These are phyloP conservation scores for Centroberyx gerrardi DNA, from an alignment of 2,797 vertebrate species.

Conservation along the genomic window DNA sequence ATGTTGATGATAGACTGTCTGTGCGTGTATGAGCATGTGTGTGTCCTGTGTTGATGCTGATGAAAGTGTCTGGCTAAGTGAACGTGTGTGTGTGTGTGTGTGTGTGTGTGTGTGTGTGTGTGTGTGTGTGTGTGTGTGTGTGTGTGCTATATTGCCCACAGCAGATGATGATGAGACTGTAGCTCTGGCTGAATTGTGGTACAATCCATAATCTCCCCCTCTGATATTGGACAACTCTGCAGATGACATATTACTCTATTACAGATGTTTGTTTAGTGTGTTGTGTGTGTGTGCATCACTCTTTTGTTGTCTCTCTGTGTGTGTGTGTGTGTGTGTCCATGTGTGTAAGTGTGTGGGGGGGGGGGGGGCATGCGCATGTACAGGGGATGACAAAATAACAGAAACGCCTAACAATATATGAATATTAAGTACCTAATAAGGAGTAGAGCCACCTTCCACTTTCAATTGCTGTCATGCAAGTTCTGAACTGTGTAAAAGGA, in stretches of 20 bases:
- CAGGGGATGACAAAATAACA: not conserved
- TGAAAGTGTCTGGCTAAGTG: not conserved
- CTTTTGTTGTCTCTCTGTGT: not conserved
- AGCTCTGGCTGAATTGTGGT: conserved; percentile 19
- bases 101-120: conserved; percentile 13
- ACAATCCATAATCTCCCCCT: conserved; percentile 6
- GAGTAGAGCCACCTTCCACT: too few species aligned
- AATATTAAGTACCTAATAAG: too few species aligned
- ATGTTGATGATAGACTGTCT: conserved; percentile 37
- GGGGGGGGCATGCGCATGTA: not conserved
- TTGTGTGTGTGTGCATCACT: not conserved
- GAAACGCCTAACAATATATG: not conserved
- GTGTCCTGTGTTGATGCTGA: not conserved
- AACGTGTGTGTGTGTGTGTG: conserved; percentile 6
- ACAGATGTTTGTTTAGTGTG: conserved; percentile 2
- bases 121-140: not conserved
- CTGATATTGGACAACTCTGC: conserved; percentile 8
- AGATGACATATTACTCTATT: conserved; percentile 22
- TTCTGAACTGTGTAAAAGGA: too few species aligned
- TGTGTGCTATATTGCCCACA: conserved; percentile 8
- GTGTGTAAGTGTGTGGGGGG: too few species aligned
- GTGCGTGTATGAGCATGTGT: not conserved
- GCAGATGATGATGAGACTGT: conserved; percentile 22
- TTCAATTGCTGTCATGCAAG: too few species aligned
- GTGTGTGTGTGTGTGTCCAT: not conserved